Percentiles rank a stretch among this genome's conserved stretches.
Conservation (phyloP, 1,140 invertebrate genomes). For the Diabrotica virgifera region DNA sequence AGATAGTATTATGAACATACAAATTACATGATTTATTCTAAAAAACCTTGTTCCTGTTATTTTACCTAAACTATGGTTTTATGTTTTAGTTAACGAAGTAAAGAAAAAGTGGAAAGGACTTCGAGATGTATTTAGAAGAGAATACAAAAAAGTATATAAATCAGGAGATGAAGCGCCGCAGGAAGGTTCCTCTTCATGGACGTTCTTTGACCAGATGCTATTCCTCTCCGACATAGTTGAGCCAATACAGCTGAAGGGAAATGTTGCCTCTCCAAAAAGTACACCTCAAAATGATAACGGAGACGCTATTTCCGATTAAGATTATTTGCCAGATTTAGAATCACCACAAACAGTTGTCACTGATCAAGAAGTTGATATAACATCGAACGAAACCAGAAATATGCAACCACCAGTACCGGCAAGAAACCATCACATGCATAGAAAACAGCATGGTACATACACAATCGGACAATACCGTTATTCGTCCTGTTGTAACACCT, state of each 20-base stretch:
- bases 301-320: background rate
- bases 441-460: background rate
- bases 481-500: background rate
- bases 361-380: conserved; percentile 6
- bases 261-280: background rate
- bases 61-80: background rate
- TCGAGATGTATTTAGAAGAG: conserved; percentile 2
- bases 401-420: background rate
- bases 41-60: background rate
- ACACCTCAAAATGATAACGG: background rate
- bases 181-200: too few relatives aligned
- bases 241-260: background rate
- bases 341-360: conserved; percentile 12
- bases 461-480: background rate
- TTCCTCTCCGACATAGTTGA: too few relatives aligned
- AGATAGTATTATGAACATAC: background rate
- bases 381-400: background rate
- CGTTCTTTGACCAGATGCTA: too few relatives aligned
- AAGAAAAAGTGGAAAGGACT: conserved; percentile 5
- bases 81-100: background rate
- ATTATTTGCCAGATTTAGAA: background rate
- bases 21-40: conserved; percentile 1
- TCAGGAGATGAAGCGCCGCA: too few relatives aligned
- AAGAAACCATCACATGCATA: background rate
- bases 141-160: too few relatives aligned